Conservation (phyloP, 2,797 vertebrate species). For the Hypotaenidia philippensis region DNA sequence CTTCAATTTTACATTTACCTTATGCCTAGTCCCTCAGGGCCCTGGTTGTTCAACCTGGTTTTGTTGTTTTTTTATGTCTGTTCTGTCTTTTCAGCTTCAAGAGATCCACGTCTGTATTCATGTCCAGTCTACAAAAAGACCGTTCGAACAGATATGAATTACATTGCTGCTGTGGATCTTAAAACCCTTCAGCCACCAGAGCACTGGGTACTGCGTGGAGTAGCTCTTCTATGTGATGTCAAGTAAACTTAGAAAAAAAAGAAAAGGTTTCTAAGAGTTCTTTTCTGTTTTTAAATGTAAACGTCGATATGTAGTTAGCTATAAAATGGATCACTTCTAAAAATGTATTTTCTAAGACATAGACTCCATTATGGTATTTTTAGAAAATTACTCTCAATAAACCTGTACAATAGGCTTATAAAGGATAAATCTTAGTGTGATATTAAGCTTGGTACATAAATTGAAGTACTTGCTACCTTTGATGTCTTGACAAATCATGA, state of each 20-base stretch:
- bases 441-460: not conserved
- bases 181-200: conserved; percentile 87
- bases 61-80: not conserved
- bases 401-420: not conserved
- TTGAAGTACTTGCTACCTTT: not conserved
- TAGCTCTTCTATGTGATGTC: conserved; percentile 94
- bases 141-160: conserved; percentile 89
- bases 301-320: not conserved
- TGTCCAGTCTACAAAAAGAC: conserved; percentile 96
- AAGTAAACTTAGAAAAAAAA: conserved; percentile 79
- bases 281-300: not conserved
- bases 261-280: not conserved
- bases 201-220: conserved; percentile 93
- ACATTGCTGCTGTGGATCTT: conserved; percentile 90
- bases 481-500: not conserved
- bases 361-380: not conserved
- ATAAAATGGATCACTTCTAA: not conserved
- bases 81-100: conserved; percentile 66
- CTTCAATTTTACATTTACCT: not conserved
- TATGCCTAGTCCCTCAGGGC: not conserved
- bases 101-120: conserved; percentile 87
- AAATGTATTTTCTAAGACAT: not conserved
- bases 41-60: not conserved
- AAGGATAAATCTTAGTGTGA: not conserved
- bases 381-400: not conserved